Evolutionary conservation across 2,888 invertebrate species (phyloP).

Genomic region (Calameuta idolon): DNA sequence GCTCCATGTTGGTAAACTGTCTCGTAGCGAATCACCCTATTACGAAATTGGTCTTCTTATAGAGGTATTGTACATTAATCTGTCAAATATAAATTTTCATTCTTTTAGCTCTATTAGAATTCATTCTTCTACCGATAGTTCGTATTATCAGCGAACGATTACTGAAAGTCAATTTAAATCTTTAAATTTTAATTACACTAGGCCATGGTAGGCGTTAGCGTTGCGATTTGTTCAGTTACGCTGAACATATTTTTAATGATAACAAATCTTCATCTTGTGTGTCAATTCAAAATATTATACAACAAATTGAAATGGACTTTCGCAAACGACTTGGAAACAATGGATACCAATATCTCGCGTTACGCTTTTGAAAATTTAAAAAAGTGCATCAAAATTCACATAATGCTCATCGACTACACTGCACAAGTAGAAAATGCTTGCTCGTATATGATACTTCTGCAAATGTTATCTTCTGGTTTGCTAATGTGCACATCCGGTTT

Average conservation of each 20-base stretch:
- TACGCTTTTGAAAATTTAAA: neutral
- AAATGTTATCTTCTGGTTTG: conserved; percentile 16
- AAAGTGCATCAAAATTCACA: conserved; percentile 30
- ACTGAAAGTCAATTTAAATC: too few relatives aligned
- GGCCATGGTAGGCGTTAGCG: fast-evolving
- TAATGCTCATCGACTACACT: conserved; percentile 29
- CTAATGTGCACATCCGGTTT: conserved; percentile 1
- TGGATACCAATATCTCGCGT: too few relatives aligned
- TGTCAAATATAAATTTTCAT: too few relatives aligned
- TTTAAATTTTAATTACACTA: too few relatives aligned
- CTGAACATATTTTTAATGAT: conserved; percentile 40
- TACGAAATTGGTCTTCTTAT: too few relatives aligned
- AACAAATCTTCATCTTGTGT: conserved; percentile 34
- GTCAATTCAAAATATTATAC: conserved; percentile 45
- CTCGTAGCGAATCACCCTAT: too few relatives aligned
- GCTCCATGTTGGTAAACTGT: too few relatives aligned
- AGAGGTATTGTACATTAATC: too few relatives aligned
- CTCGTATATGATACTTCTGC: conserved; percentile 8
- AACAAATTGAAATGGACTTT: conserved; percentile 29
- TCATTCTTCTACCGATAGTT: too few relatives aligned
- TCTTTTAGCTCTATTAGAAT: too few relatives aligned
- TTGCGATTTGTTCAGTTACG: too few relatives aligned
- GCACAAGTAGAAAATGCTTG: conserved; percentile 13
- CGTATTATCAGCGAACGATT: too few relatives aligned
- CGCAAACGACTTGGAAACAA: neutral